These are phyloP conservation scores for Solen grandis DNA, from an alignment of 1,140 invertebrate genomes.

Conservation along the genomic window DNA sequence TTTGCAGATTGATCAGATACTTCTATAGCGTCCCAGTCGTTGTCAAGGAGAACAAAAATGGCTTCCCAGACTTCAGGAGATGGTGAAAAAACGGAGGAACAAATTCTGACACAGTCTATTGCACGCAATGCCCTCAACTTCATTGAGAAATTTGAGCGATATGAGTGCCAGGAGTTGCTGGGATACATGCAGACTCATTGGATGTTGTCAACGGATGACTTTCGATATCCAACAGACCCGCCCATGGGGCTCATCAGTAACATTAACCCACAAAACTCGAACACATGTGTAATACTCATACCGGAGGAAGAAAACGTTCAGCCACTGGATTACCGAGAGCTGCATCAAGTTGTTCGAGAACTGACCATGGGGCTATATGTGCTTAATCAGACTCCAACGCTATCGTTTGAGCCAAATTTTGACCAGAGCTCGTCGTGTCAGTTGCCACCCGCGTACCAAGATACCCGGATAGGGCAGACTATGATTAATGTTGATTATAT, in stretches of 20 bases:
- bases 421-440: constrained; percentile 78
- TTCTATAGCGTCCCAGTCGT: too few species aligned
- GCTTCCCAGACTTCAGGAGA: background rate
- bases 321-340: constrained; percentile 70
- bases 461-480: constrained; percentile 78
- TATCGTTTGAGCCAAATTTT: constrained; percentile 79
- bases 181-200: constrained; percentile 74
- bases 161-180: constrained; percentile 77
- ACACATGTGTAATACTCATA: constrained; percentile 61
- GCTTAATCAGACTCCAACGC: constrained; percentile 78
- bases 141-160: constrained; percentile 78
- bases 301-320: constrained; percentile 58
- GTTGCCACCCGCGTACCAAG: constrained; percentile 79
- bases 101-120: constrained; percentile 69
- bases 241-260: constrained; percentile 75
- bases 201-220: constrained; percentile 78
- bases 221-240: constrained; percentile 74
- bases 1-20: too few species aligned
- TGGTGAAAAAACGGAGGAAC: constrained; percentile 38
- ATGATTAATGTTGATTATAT: constrained; percentile 79
- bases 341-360: constrained; percentile 80
- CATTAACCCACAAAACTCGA: constrained; percentile 66
- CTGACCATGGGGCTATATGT: constrained; percentile 80
- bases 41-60: background rate
- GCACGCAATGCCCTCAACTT: constrained; percentile 63